Evolutionary conservation across 2,797 vertebrate species (phyloP).

Genomic region (Euthynnus affinis): DNA sequence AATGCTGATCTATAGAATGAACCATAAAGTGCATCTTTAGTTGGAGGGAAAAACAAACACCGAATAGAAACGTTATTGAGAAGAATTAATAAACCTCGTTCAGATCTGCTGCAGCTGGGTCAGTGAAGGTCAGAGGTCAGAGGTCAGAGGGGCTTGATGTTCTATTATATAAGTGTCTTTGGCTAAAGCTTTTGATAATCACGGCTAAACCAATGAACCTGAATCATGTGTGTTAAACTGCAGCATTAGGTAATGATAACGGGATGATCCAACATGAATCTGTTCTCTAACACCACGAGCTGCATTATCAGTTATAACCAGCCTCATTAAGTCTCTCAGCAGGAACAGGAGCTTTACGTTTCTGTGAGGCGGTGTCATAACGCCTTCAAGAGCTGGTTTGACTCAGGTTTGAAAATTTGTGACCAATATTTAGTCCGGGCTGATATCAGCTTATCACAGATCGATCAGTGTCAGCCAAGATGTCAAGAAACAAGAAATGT

Average conservation of each 20-base stretch:
- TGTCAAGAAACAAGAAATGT: no score
- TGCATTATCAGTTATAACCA: background rate
- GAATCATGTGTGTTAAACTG: constrained; percentile 34
- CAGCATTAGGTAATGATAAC: constrained; percentile 28
- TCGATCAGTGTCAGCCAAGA: no score
- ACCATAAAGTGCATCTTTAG: no score
- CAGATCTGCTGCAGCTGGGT: background rate
- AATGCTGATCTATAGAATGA: no score
- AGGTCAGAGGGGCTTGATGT: background rate
- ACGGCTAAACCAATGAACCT: constrained; percentile 25
- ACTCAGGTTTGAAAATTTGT: no score
- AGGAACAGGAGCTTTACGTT: background rate
- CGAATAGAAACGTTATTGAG: no score
- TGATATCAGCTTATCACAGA: no score
- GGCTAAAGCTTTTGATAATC: constrained; percentile 57
- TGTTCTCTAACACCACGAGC: background rate
- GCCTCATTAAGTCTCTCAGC: background rate
- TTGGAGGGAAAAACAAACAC: no score
- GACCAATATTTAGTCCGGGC: no score
- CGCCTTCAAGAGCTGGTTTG: background rate
- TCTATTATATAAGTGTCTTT: constrained; percentile 35
- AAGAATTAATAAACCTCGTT: no score
- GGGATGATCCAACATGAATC: background rate
- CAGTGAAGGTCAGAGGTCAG: constrained; percentile 14
- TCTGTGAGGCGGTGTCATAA: background rate